Percentiles rank a stretch among this genome's conserved stretches.
These are phyloP conservation scores for Odontamblyopus rebecca DNA, from an alignment of 2,797 vertebrate species.

Conservation along the genomic window DNA sequence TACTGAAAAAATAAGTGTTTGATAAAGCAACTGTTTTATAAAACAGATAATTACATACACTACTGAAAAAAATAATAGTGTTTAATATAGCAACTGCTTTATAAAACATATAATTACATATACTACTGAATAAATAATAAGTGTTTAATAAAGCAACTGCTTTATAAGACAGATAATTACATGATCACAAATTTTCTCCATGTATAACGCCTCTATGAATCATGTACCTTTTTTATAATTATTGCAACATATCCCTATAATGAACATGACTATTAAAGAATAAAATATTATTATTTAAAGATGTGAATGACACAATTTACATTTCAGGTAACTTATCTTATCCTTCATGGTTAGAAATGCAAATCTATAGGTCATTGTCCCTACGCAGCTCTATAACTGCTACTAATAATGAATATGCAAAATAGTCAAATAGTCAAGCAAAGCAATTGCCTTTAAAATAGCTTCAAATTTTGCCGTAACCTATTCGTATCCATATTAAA, in stretches of 20 bases:
- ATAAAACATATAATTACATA: too few relatives aligned
- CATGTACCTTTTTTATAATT: too few relatives aligned
- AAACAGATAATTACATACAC: too few relatives aligned
- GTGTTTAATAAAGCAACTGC: too few relatives aligned
- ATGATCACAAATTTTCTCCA: too few relatives aligned
- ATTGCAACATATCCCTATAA: too few relatives aligned
- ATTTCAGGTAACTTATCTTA: neutral
- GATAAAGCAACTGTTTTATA: too few relatives aligned
- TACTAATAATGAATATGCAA: neutral
- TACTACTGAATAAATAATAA: slow-evolving; percentile 1
- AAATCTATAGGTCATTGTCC: neutral
- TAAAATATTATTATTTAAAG: neutral
- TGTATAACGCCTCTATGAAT: too few relatives aligned
- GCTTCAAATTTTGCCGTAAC: neutral
- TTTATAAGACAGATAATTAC: too few relatives aligned
- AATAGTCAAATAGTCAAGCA: neutral
- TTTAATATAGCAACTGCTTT: too few relatives aligned
- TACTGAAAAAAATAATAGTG: too few relatives aligned
- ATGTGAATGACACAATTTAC: neutral
- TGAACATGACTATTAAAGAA: neutral
- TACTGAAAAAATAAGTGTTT: too few relatives aligned
- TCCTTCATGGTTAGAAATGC: neutral
- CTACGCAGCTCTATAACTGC: neutral
- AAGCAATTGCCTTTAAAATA: neutral
- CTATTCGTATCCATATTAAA: neutral